Percentiles rank a stretch among this genome's conserved stretches.
phyloP scores from a whole-genome alignment of 2,888 invertebrate genomes.

The Drosophila testacea region DNA sequence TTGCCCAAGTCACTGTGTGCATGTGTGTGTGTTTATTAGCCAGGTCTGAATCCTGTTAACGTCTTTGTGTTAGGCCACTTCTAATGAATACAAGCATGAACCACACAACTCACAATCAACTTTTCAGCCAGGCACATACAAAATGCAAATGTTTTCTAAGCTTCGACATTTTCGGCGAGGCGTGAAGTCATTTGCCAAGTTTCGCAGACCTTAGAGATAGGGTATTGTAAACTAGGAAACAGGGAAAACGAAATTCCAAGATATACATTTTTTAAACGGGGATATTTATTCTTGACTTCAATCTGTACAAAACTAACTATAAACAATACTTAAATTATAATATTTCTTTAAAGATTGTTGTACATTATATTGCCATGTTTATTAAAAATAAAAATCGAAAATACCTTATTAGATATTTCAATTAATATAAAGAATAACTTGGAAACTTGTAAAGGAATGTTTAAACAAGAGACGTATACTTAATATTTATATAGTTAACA shows the following conservation, averaged over 20 bases:
- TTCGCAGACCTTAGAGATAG: background rate
- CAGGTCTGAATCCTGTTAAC: slow-evolving; percentile 34
- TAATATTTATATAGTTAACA: background rate
- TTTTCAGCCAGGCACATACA: slow-evolving; percentile 27
- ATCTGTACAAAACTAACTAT: no score
- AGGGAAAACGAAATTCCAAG: no score
- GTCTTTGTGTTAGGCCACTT: slow-evolving; percentile 21
- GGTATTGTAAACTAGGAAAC: slow-evolving; percentile 5
- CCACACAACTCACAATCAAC: slow-evolving; percentile 40
- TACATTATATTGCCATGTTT: no score
- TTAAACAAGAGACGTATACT: slow-evolving; percentile 1
- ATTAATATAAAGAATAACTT: background rate
- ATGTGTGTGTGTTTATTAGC: slow-evolving; percentile 7
- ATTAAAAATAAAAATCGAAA: no score
- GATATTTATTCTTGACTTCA: no score
- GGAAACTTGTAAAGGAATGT: no score
- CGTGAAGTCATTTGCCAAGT: slow-evolving; percentile 56
- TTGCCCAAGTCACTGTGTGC: slow-evolving; percentile 25
- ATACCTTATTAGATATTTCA: no score
- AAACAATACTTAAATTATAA: no score
- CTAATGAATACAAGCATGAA: slow-evolving; percentile 59
- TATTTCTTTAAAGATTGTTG: no score
- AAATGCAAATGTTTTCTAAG: slow-evolving; percentile 63
- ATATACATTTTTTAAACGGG: no score
- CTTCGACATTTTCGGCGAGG: slow-evolving; percentile 52